Base-by-base conservation (phyloP, 2,888 invertebrate species). In the Oasisia sp. region DNA sequence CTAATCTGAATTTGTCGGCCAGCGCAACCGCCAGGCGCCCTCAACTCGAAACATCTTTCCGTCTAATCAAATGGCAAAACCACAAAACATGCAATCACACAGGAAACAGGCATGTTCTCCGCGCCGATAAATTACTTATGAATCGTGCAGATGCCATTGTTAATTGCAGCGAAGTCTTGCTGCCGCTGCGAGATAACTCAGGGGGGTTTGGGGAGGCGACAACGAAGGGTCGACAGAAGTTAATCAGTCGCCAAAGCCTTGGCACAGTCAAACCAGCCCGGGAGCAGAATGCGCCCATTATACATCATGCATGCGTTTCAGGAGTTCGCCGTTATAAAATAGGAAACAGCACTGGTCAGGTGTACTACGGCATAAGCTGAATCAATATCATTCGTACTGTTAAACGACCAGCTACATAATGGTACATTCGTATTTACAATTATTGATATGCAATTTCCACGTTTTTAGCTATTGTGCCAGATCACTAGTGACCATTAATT, bases 1-100 rank as follows among this genome's bases (percentile, higher is more conserved):
- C 74, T 1, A 27, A 74, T 27, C 19, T 4, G 7, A 74, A 74
- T 74, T 74, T 19, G 74, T 19, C 74, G n/a, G 14, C n/a, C 7
- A 27, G n/a, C 19, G 0, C 19, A 2, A 74, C 14, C 7, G 74
- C 7, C 7, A 7, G 74, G 27, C n/a, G 74, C 74, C 2, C 74
- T 27, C 27, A 74, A 74, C 74, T 19, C 4, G n/a, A 74, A 74
- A 74, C 19, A 74, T 74, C n/a, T 74, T 74, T n/a, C 74, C 74
- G 27, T 19, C 74, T 74, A 74, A 74, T 74, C 27, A 74, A 74
- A 74, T 74, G 74, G 27, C 74, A 19, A 74, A 74, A 74, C 74
- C 74, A 74, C 74, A 74, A 74, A 74, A 19, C 74, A 74, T 74
- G 74, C 74, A 74, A 74, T 74, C 74, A n/a, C 74, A 74, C 74